Conservation (phyloP, 2,797 vertebrate genomes). For the Hipposideros larvatus region DNA sequence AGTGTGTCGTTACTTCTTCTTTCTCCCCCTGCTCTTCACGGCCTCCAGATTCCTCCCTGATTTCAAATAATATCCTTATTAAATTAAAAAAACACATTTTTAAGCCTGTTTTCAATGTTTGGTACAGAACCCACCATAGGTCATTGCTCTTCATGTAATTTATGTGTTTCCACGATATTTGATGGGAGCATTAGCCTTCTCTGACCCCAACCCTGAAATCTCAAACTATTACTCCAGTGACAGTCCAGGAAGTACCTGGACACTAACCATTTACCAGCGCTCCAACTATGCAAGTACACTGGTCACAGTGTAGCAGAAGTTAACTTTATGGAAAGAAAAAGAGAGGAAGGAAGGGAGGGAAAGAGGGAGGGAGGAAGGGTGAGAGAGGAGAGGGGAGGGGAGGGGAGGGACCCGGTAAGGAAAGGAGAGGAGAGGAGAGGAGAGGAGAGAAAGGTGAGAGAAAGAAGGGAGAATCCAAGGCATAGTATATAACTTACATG, state of each 20-base stretch:
- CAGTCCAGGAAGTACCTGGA: not conserved
- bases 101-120: not conserved
- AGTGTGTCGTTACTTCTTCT: not conserved
- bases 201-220: not conserved
- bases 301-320: not conserved
- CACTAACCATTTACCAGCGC: not conserved
- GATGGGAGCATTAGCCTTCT: not conserved
- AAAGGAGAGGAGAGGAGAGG: not conserved
- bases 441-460: not conserved
- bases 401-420: not conserved
- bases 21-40: not conserved
- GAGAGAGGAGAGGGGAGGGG: not conserved
- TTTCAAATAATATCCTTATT: conserved; percentile 27
- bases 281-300: not conserved
- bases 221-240: not conserved
- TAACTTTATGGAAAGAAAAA: not conserved
- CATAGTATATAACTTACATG: not conserved
- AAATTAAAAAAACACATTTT: not conserved
- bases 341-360: not conserved
- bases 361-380: not conserved
- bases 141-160: not conserved
- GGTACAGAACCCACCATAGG: not conserved
- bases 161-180: not conserved
- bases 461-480: not conserved
- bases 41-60: not conserved